Conservation (phyloP, 2,113 vertebrate species). For the Toxotes chatareus region DNA sequence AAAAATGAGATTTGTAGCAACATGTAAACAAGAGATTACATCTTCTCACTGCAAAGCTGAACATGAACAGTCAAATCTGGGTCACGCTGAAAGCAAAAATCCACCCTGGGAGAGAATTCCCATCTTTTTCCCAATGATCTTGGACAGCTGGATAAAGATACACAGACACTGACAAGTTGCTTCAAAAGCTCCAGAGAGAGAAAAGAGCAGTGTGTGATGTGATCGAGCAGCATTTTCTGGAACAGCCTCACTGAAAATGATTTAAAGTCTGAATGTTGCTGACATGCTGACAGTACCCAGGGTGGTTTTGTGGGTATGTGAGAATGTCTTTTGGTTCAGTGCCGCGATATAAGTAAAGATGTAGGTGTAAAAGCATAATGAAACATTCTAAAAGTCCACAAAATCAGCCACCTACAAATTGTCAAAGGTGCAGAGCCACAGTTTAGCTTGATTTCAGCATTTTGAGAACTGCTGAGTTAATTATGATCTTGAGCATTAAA, state of each 20-base stretch:
- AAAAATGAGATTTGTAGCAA: conserved; percentile 45
- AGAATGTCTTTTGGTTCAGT: conserved; percentile 32
- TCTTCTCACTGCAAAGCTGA: conserved; percentile 37
- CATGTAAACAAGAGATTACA: conserved; percentile 61
- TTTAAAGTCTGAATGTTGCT: conserved; percentile 41
- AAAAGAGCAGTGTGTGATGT: conserved; percentile 25
- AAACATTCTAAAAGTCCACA: conserved; percentile 54
- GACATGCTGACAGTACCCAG: conserved; percentile 21
- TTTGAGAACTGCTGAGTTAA: conserved; percentile 8
- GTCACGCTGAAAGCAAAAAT: conserved; percentile 55
- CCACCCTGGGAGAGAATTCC: conserved; percentile 51
- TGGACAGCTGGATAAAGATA: conserved; percentile 55
- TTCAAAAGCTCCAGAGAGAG: conserved; percentile 47
- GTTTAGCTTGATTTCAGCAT: conserved; percentile 38
- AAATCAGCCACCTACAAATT: conserved; percentile 50
- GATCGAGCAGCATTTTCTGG: conserved; percentile 56
- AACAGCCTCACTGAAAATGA: conserved; percentile 53
- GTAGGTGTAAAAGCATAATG: conserved; percentile 57
- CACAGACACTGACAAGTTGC: conserved; percentile 41
- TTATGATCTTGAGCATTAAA: conserved; percentile 23
- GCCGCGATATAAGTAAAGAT: conserved; percentile 17
- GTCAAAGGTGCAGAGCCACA: not conserved
- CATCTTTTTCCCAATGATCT: conserved; percentile 27
- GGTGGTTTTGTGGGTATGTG: conserved; percentile 17
- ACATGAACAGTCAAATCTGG: conserved; percentile 63